Percentiles rank a stretch among this genome's conserved stretches.
Conservation (phyloP, 2,797 vertebrate genomes). For the Pristis pectinata region DNA sequence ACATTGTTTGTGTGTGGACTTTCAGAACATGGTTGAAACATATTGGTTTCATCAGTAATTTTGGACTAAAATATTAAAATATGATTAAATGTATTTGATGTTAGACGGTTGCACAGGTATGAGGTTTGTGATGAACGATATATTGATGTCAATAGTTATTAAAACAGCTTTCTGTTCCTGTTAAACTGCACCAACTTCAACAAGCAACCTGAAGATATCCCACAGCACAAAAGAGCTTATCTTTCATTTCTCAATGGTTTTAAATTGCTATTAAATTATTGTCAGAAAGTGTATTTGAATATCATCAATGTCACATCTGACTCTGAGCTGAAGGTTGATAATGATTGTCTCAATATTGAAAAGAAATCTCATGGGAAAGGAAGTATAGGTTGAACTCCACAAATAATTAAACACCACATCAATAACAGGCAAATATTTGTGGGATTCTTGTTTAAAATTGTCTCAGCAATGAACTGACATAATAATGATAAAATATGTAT, state of each 20-base stretch:
- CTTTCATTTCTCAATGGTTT: not conserved
- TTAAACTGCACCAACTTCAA: not conserved
- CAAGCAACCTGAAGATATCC: not conserved
- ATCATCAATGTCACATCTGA: not conserved
- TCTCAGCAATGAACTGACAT: conserved; percentile 17
- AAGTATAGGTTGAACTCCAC: not conserved
- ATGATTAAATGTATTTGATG: not conserved
- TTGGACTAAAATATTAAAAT: not conserved
- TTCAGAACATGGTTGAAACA: not conserved
- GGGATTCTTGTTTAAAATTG: conserved; percentile 12
- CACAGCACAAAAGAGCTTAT: not conserved
- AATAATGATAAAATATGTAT: not conserved
- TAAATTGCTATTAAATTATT: not conserved
- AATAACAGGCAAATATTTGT: conserved; percentile 18
- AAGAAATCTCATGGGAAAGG: not conserved
- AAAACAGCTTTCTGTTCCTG: not conserved
- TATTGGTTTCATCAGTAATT: not conserved
- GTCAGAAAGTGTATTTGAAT: conserved; percentile 1
- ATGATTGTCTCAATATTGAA: conserved; percentile 4
- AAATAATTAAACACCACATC: conserved; percentile 34
- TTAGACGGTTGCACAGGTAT: not conserved
- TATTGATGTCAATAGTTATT: not conserved
- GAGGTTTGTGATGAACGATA: not conserved
- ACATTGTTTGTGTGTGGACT: not conserved
- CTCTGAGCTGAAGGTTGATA: not conserved